Percentiles rank a stretch among this genome's conserved stretches.
Conservation (phyloP, 64 coral and sea anemone species). For the Exaiptasia diaphana region DNA sequence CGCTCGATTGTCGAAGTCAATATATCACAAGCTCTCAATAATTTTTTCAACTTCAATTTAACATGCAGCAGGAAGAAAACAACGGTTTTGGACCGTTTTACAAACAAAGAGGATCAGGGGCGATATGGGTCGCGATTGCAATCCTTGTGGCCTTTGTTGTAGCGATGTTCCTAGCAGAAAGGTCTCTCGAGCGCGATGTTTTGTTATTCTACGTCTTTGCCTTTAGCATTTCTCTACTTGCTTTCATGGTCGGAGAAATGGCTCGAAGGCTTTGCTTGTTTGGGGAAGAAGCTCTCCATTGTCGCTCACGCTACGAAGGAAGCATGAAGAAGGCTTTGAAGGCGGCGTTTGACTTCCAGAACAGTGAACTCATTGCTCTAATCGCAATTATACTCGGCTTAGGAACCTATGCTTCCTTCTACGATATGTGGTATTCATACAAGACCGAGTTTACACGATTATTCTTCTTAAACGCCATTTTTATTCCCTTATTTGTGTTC, state of each 20-base stretch:
- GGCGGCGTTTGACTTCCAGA: slow-evolving; percentile 38
- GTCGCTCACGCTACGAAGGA: slow-evolving; percentile 55
- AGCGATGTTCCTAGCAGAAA: background rate
- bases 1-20: no score
- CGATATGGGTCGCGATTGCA: background rate
- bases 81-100: slow-evolving; percentile 50
- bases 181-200: background rate
- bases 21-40: no score
- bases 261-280: slow-evolving; percentile 37
- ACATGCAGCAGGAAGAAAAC: no score
- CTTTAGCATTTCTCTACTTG: slow-evolving; percentile 16
- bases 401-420: background rate
- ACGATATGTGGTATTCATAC: background rate
- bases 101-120: background rate
- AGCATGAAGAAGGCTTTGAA: slow-evolving; percentile 10
- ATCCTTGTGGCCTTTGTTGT: background rate
- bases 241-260: slow-evolving; percentile 28
- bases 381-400: background rate
- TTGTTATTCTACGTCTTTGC: background rate
- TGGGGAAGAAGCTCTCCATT: slow-evolving; percentile 53
- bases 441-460: background rate
- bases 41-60: no score
- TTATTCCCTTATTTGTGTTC: slow-evolving; percentile 32
- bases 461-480: slow-evolving; percentile 5
- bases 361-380: background rate